phyloP scores from a whole-genome alignment of 1,140 invertebrate genomes.

The Zaprionus gabonicus region DNA sequence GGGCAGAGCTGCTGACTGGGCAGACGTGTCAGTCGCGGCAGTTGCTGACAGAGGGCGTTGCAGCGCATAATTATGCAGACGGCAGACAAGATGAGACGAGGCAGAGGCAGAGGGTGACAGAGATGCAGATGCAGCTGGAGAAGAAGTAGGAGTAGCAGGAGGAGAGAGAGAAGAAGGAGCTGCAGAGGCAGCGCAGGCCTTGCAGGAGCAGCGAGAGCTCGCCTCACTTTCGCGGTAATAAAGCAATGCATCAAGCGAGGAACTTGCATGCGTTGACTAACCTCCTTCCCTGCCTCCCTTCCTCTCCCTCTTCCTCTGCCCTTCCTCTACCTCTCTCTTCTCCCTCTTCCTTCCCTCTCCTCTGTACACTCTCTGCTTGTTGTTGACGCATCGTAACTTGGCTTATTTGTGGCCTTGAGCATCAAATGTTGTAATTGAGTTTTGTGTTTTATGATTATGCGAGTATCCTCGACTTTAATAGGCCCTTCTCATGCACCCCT shows the following conservation, averaged over 20 bases:
- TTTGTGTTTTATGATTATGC: slow-evolving; percentile 78
- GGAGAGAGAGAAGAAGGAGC: neutral
- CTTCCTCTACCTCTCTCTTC: neutral
- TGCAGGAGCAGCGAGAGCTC: slow-evolving; percentile 5
- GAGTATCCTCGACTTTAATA: slow-evolving; percentile 40
- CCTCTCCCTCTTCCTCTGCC: neutral
- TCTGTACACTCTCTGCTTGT: slow-evolving; percentile 56
- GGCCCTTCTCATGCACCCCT: slow-evolving; percentile 13
- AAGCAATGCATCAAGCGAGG: slow-evolving; percentile 77
- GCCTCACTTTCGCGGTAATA: slow-evolving; percentile 70
- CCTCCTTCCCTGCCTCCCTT: neutral
- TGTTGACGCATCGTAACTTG: slow-evolving; percentile 82
- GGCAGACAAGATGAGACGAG: slow-evolving; percentile 22
- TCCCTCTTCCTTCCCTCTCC: neutral
- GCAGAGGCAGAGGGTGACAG: neutral
- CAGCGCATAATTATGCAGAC: slow-evolving; percentile 82
- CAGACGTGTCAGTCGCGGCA: slow-evolving; percentile 22
- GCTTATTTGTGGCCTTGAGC: slow-evolving; percentile 81
- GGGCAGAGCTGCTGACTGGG: slow-evolving; percentile 40
- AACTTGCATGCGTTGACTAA: slow-evolving; percentile 19
- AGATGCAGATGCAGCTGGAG: slow-evolving; percentile 2
- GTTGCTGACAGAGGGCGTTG: slow-evolving; percentile 76
- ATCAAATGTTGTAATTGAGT: slow-evolving; percentile 81
- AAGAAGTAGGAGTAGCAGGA: neutral
- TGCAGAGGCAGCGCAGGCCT: no score